A percentile compares a stretch with the other conserved stretches of the same genome.
Conservation (phyloP, 1,140 invertebrate species). For the Hetaerina americana region DNA sequence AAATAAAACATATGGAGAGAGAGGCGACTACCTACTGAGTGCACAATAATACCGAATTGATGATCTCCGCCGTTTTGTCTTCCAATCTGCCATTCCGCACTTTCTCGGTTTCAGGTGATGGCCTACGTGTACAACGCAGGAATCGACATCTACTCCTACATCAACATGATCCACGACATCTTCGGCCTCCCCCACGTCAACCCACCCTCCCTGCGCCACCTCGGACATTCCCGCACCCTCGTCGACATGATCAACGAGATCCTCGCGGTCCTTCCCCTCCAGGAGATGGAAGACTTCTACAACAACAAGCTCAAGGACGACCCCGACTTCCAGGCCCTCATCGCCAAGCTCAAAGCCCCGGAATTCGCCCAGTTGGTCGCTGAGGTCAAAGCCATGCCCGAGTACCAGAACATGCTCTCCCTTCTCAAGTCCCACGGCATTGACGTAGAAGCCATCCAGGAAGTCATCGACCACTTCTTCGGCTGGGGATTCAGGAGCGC, state of each 20-base stretch:
- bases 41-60: too few species aligned
- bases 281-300: conserved; percentile 20
- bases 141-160: conserved; percentile 19
- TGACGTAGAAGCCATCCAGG: conserved; percentile 15
- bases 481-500: conserved; percentile 14
- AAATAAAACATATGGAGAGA: too few species aligned
- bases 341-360: conserved; percentile 12
- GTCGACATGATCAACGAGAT: conserved; percentile 15
- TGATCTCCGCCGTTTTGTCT: too few species aligned
- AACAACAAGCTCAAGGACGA: conserved; percentile 18
- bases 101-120: too few species aligned
- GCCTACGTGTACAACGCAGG: conserved; percentile 18
- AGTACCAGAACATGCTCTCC: conserved; percentile 17
- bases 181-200: conserved; percentile 18
- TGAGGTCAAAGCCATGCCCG: conserved; percentile 13
- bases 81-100: too few species aligned
- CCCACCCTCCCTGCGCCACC: conserved; percentile 12
- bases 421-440: conserved; percentile 18
- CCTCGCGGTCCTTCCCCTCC: conserved; percentile 17
- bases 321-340: conserved; percentile 15
- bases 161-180: conserved; percentile 14
- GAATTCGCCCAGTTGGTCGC: conserved; percentile 17
- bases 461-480: conserved; percentile 15
- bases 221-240: conserved; percentile 4
- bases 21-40: too few species aligned